phyloP scores from a whole-genome alignment of 2,888 invertebrate species.

The Macrosoma leucophasiata region DNA sequence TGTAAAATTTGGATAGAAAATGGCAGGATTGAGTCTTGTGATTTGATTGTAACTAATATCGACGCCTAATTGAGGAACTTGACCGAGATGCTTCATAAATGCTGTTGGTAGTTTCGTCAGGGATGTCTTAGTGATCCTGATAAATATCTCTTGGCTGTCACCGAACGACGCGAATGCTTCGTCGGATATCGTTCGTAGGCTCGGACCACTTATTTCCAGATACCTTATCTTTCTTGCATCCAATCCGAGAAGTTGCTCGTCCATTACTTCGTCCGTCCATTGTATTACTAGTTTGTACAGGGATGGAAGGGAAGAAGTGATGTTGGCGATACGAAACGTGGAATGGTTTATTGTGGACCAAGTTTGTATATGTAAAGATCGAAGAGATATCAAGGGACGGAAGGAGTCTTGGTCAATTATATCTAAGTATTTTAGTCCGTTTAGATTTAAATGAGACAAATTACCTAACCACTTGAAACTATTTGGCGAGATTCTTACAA shows the following conservation, averaged over 20 bases:
- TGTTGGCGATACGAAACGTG: constrained; percentile 78
- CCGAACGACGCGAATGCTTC: constrained; percentile 86
- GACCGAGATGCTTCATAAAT: constrained; percentile 84
- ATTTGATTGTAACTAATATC: constrained; percentile 89
- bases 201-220: constrained; percentile 86
- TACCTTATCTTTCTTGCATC: constrained; percentile 87
- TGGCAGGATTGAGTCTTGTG: constrained; percentile 85
- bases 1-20: constrained; percentile 90
- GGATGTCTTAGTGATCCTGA: constrained; percentile 85
- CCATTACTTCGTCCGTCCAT: constrained; percentile 83
- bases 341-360: constrained; percentile 85
- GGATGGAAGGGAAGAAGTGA: constrained; percentile 82
- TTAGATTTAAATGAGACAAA: constrained; percentile 84
- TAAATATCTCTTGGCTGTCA: constrained; percentile 83
- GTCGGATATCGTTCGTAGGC: constrained; percentile 83
- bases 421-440: constrained; percentile 82
- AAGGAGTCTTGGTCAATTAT: constrained; percentile 85
- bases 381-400: constrained; percentile 81
- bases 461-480: constrained; percentile 82
- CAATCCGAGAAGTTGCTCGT: constrained; percentile 84
- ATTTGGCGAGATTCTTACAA: constrained; percentile 82
- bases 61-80: constrained; percentile 86
- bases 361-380: constrained; percentile 82
- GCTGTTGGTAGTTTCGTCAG: constrained; percentile 87
- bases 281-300: constrained; percentile 85